Percentiles rank a stretch among this genome's conserved stretches.
Evolutionary conservation across 2,888 invertebrate species (phyloP).

Genomic region (Ectemnius lituratus): DNA sequence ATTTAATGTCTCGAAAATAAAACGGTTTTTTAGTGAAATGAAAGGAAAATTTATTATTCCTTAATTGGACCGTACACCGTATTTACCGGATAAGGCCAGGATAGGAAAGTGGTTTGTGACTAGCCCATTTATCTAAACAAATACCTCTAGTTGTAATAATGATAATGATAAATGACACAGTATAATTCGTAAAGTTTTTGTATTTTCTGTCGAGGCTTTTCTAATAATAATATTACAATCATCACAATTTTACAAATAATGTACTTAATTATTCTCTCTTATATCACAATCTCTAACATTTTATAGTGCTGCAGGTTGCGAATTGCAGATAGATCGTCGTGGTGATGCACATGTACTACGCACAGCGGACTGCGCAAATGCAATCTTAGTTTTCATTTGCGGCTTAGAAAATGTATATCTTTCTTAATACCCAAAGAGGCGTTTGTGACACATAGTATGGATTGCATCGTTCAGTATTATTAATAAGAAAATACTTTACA

Average conservation of each 20-base stretch:
- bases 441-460: no score
- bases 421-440: background rate
- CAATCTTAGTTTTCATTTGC: constrained; percentile 18
- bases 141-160: no score
- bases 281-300: constrained; percentile 62
- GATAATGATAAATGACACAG: background rate
- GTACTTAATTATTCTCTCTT: constrained; percentile 51
- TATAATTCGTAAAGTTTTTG: constrained; percentile 43
- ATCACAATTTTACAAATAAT: constrained; percentile 59
- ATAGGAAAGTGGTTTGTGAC: no score
- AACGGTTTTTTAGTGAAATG: constrained; percentile 57
- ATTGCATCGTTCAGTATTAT: constrained; percentile 41
- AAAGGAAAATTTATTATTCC: constrained; percentile 17
- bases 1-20: constrained; percentile 62
- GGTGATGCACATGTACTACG: constrained; percentile 32
- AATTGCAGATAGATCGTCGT: constrained; percentile 8
- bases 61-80: no score
- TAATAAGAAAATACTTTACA: constrained; percentile 56
- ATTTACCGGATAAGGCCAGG: no score
- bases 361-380: constrained; percentile 27
- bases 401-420: constrained; percentile 32
- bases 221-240: constrained; percentile 55
- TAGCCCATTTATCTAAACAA: no score
- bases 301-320: constrained; percentile 53
- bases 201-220: constrained; percentile 48